Evolutionary conservation across 2,888 invertebrate genomes (phyloP).

Genomic region (Dexiosoma caninum): DNA sequence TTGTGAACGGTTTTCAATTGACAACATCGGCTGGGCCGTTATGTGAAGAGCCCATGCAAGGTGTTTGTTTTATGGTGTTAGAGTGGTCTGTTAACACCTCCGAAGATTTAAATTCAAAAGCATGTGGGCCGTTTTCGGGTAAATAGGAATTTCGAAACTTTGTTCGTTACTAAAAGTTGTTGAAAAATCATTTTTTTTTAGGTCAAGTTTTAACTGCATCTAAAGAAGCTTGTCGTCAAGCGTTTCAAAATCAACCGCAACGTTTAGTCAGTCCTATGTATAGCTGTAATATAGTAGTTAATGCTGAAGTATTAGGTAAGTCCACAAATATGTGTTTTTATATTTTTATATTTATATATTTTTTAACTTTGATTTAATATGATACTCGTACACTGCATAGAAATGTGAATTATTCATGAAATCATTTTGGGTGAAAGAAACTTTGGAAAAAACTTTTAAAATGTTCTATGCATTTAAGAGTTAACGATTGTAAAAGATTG

Average conservation of each 20-base stretch:
- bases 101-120: constrained; percentile 74
- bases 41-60: constrained; percentile 98
- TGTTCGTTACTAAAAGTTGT: not conserved
- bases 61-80: constrained; percentile 93
- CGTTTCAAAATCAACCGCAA: constrained; percentile 93
- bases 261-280: constrained; percentile 98
- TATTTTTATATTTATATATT: too few species aligned
- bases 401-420: too few species aligned
- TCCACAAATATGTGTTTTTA: constrained; percentile 68
- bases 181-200: constrained; percentile 73
- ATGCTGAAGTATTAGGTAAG: constrained; percentile 92
- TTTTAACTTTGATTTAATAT: too few species aligned
- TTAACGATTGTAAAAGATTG: too few species aligned
- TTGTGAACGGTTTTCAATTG: constrained; percentile 92
- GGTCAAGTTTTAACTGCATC: constrained; percentile 95
- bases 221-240: constrained; percentile 91
- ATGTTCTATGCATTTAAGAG: too few species aligned
- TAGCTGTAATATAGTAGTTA: constrained; percentile 87
- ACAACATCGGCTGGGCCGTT: constrained; percentile 93
- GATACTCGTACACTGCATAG: too few species aligned
- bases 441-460: too few species aligned
- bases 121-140: constrained; percentile 80
- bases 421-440: too few species aligned
- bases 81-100: constrained; percentile 84
- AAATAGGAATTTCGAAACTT: constrained; percentile 17